Conservation (phyloP, 2,797 vertebrate genomes). For the Agapornis canus region DNA sequence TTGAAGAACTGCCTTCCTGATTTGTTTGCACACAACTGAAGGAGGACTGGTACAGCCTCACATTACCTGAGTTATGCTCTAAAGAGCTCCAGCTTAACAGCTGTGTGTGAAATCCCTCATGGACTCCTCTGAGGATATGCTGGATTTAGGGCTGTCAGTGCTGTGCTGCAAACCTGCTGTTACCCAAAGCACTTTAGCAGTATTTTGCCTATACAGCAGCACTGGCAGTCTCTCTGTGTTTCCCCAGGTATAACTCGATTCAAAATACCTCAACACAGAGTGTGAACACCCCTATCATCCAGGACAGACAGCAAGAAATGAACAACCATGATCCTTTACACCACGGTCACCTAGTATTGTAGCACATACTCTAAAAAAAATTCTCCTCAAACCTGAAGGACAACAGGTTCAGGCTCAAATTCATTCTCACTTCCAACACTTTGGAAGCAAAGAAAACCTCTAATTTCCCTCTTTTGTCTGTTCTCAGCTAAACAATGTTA, state of each 20-base stretch:
- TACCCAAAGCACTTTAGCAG: neutral
- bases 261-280: neutral
- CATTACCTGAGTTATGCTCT: neutral
- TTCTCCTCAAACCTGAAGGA: neutral
- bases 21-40: neutral
- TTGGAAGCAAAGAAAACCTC: neutral
- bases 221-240: neutral
- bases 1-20: neutral
- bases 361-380: neutral
- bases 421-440: neutral
- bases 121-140: neutral
- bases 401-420: neutral
- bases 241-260: neutral
- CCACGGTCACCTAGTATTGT: accelerated
- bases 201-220: neutral
- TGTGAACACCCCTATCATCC: neutral
- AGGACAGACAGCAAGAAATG: neutral
- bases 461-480: neutral
- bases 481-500: neutral
- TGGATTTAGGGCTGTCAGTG: neutral
- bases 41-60: neutral
- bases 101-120: neutral
- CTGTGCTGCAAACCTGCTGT: neutral
- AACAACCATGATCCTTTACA: neutral
- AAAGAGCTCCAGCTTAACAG: neutral